Evolutionary conservation across 2,888 invertebrate species (phyloP).

Genomic region (Rhamphomyia laevipes): DNA sequence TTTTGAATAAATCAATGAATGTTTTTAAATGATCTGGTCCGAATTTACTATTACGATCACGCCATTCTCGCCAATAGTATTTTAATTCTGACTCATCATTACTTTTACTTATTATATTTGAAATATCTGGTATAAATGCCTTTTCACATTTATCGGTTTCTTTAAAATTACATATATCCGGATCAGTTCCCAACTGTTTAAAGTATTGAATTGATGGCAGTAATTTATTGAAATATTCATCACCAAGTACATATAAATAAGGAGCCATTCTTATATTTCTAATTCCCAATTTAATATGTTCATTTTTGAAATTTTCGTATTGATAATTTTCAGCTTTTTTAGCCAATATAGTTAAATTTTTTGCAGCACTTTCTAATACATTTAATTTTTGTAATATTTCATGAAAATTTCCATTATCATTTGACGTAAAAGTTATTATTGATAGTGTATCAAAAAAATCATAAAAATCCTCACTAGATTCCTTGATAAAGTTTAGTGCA

Average conservation of each 20-base stretch:
- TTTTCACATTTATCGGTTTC: slow-evolving; percentile 14
- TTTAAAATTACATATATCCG: slow-evolving; percentile 15
- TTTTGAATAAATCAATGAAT: slow-evolving; percentile 18
- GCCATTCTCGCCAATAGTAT: slow-evolving; percentile 32
- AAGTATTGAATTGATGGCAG: not conserved
- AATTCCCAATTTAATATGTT: not conserved
- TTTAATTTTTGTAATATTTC: not conserved
- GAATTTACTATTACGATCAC: slow-evolving; percentile 23
- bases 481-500: not conserved
- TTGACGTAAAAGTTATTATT: not conserved
- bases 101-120: slow-evolving; percentile 27
- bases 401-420: not conserved
- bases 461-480: not conserved
- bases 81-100: slow-evolving; percentile 26
- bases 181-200: not conserved
- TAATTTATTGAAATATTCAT: not conserved
- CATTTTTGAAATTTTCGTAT: not conserved
- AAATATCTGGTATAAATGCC: slow-evolving; percentile 25
- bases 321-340: slow-evolving; percentile 45
- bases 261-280: not conserved
- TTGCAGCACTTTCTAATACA: not conserved
- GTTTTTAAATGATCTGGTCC: slow-evolving; percentile 18
- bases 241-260: not conserved
- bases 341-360: slow-evolving; percentile 17
- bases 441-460: not conserved